These are phyloP conservation scores for Sinosuthora webbiana DNA, from an alignment of 2,113 vertebrate species.

Conservation along the genomic window DNA sequence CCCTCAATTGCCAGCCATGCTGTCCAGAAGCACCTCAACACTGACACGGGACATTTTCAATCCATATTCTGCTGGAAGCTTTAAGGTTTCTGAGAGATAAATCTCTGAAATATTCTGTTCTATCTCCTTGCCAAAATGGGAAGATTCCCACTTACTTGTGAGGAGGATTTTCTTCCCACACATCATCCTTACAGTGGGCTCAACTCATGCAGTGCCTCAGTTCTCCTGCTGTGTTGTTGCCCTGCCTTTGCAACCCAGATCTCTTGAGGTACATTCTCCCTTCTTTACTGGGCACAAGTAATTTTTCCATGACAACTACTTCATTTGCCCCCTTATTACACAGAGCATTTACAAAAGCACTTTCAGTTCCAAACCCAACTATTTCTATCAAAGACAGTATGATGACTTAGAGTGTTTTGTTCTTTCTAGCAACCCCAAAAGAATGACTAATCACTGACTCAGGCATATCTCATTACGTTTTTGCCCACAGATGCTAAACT, in stretches of 20 bases:
- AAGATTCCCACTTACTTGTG: not conserved
- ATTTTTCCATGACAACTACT: not conserved
- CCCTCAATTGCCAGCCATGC: fast-evolving
- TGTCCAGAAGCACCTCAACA: not conserved
- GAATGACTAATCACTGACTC: conserved; percentile 42
- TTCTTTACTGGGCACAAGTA: not conserved
- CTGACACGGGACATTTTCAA: fast-evolving
- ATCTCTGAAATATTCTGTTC: not conserved
- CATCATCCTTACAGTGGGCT: not conserved
- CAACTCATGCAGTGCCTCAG: not conserved
- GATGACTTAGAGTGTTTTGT: not conserved
- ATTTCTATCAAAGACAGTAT: not conserved
- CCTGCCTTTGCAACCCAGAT: not conserved
- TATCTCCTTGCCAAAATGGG: not conserved
- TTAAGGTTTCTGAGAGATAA: not conserved
- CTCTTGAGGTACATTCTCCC: not conserved
- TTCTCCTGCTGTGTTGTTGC: not conserved
- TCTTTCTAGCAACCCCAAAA: conserved; percentile 37
- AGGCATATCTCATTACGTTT: not conserved
- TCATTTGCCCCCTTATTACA: not conserved
- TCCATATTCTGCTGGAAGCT: not conserved
- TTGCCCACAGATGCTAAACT: conserved; percentile 14
- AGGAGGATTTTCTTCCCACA: not conserved
- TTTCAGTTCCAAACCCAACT: not conserved
- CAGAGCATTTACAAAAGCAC: not conserved